A percentile compares a stretch with the other conserved stretches of the same genome.
These are phyloP conservation scores for Hetaerina titia DNA, from an alignment of 2,888 invertebrate genomes.

Conservation along the genomic window DNA sequence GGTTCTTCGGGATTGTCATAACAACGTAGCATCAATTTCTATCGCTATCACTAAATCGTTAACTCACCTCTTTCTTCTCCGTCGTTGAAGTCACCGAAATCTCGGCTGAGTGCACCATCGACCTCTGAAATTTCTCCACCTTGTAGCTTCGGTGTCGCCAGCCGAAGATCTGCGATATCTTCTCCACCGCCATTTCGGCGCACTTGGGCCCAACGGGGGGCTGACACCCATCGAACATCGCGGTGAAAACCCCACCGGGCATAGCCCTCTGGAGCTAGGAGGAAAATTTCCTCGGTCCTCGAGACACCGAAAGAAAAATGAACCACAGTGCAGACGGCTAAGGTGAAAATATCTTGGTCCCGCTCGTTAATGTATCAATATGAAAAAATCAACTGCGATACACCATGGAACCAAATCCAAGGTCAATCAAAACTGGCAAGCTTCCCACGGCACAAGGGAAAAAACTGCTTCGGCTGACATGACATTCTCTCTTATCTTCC, in stretches of 20 bases:
- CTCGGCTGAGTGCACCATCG: conserved; percentile 75
- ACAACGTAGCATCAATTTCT: no score
- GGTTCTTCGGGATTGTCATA: no score
- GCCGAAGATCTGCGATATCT: conserved; percentile 87
- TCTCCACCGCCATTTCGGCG: conserved; percentile 86
- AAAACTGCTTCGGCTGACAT: neutral
- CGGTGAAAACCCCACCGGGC: conserved; percentile 74
- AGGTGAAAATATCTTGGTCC: neutral
- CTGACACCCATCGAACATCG: conserved; percentile 75
- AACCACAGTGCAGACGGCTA: neutral
- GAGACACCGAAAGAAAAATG: neutral
- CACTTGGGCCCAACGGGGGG: conserved; percentile 78
- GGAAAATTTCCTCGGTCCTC: neutral
- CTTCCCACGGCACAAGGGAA: neutral
- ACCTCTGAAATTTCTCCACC: conserved; percentile 87
- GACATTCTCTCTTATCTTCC: neutral
- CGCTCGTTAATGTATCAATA: neutral
- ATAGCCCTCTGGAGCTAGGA: neutral
- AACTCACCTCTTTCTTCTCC: conserved; percentile 32
- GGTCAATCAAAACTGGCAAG: neutral
- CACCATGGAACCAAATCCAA: neutral
- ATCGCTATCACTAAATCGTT: no score
- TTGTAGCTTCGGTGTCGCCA: conserved; percentile 88
- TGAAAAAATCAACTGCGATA: neutral
- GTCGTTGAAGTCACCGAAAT: conserved; percentile 44